A percentile compares a stretch with the other conserved stretches of the same genome.
Conservation (phyloP, 2,113 vertebrate genomes). For the Budorcas taxicolor region DNA sequence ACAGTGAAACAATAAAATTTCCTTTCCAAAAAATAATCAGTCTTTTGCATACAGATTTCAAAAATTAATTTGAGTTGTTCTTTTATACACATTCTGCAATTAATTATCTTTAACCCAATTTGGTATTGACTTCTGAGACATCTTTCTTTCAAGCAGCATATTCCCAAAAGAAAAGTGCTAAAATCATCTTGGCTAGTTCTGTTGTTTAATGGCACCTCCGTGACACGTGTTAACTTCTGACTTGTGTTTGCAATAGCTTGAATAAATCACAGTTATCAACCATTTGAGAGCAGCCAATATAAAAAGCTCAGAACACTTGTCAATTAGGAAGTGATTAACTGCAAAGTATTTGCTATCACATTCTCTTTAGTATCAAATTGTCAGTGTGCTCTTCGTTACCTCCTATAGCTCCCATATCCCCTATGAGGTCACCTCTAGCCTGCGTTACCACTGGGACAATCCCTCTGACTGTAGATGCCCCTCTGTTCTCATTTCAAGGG, state of each 20-base stretch:
- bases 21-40: not conserved
- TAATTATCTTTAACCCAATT: conserved; percentile 34
- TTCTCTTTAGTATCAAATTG: not conserved
- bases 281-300: not conserved
- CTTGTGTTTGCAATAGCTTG: not conserved
- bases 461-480: not conserved
- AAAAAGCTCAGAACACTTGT: not conserved
- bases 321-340: not conserved
- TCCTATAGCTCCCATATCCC: not conserved
- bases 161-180: not conserved
- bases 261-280: not conserved
- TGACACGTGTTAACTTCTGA: not conserved
- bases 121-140: not conserved
- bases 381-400: not conserved
- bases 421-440: not conserved
- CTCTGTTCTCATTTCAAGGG: not conserved
- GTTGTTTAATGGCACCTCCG: not conserved
- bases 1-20: not conserved
- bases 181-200: not conserved
- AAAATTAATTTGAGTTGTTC: not conserved
- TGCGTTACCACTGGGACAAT: not conserved
- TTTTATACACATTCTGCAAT: not conserved
- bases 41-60: not conserved
- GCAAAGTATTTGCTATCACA: not conserved
- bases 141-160: not conserved